Conservation (phyloP, 2,888 invertebrate species). For the Metacarcinus magister region DNA sequence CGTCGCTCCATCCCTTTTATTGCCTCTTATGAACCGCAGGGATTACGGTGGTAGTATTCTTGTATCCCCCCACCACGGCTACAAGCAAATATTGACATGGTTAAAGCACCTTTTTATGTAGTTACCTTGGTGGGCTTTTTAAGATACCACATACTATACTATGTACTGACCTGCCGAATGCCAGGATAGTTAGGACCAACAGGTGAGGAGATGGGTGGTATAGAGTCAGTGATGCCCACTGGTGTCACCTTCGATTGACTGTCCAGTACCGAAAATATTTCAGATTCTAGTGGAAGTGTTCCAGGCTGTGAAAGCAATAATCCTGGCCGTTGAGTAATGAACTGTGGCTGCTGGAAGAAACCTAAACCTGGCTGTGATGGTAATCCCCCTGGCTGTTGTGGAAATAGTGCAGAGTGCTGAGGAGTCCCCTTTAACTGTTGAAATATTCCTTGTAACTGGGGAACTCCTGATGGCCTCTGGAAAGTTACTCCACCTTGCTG, state of each 20-base stretch:
- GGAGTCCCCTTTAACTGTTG: background rate
- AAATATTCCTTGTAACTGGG: background rate
- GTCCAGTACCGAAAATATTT: background rate
- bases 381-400: background rate
- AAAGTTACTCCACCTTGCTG: background rate
- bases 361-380: background rate
- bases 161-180: background rate
- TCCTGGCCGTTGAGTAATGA: background rate
- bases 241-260: background rate
- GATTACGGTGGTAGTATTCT: too few species aligned
- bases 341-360: background rate
- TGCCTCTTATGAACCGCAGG: too few species aligned
- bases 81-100: too few species aligned
- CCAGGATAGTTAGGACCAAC: background rate
- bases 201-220: background rate
- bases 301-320: background rate
- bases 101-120: slow-evolving; percentile 9
- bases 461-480: background rate
- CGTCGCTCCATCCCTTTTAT: too few species aligned
- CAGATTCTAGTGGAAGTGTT: background rate
- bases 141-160: background rate
- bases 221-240: background rate
- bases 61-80: too few species aligned
- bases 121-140: background rate
- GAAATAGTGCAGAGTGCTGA: background rate